Base-by-base conservation (phyloP, 2,888 invertebrate genomes). In the Melanargia galathea region DNA sequence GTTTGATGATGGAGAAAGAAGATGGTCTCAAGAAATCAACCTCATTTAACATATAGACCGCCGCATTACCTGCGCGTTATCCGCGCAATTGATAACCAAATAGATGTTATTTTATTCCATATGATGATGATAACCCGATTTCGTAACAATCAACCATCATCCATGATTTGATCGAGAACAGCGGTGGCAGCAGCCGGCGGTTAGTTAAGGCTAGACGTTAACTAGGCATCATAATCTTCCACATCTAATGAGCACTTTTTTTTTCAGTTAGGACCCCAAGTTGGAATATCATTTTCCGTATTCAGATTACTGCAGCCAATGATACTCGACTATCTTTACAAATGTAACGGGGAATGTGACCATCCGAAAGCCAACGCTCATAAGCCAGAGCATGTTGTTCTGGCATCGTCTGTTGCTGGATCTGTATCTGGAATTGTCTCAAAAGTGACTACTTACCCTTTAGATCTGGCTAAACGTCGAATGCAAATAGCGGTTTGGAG, bases 381-480 rank as follows among this genome's bases (percentile, higher is more conserved):
- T 57, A 74, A 69, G 20, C 75, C 86, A 0, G 72, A 79, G 43
- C 65, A 80, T 22, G 49, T 90, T 0, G 63, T 87, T 89, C 7
- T 83, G 0, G 86, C 89, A 1, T 86, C 83, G 65, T 74, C 80
- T 0, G 1, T 93, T 0, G 94, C 95, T 67, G 96, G 96, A 0
- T 92, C 93, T n/a, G 69, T 93, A 0, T 93, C 97, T 0, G 97
- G 97, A 0, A 87, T 96, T 63, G 76, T 93, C 24, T 94, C 97
- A 0, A 98, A 98, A 87, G 93, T 94, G 0, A 72, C 93, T 2
- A 94, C 97, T 0, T 98, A 98, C 84, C 98, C 98, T 0, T 93
- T 98, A 40, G 98, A 98, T 82, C 89, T 98, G 70, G 93, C 94
- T 0, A 96, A 97, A 76, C 96, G 97, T 77, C 93, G 98, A 52